Evolutionary conservation across 1,140 invertebrate genomes (phyloP).

Genomic region (Dendrolimus kikuchii): DNA sequence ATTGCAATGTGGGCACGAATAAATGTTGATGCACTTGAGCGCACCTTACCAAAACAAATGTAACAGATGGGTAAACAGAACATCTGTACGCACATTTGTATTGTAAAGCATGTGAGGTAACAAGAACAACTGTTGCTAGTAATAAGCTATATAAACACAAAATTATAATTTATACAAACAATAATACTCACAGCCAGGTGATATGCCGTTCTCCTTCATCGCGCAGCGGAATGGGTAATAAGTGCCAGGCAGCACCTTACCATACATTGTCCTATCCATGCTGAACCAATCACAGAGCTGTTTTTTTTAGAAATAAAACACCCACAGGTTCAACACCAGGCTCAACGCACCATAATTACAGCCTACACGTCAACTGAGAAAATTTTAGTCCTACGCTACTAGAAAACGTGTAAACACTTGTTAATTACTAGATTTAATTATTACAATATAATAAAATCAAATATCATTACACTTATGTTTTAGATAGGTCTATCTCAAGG

Average conservation of each 20-base stretch:
- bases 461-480: slow-evolving; percentile 1
- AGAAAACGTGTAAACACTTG: slow-evolving; percentile 22
- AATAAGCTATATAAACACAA: slow-evolving; percentile 7
- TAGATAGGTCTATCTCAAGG: slow-evolving; percentile 24
- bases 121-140: slow-evolving; percentile 28
- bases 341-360: slow-evolving; percentile 60
- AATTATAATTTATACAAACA: slow-evolving; percentile 16
- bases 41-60: slow-evolving; percentile 45
- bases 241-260: slow-evolving; percentile 83
- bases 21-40: slow-evolving; percentile 25
- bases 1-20: slow-evolving; percentile 17
- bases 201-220: slow-evolving; percentile 82
- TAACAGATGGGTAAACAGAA: slow-evolving; percentile 4
- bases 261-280: slow-evolving; percentile 91
- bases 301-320: slow-evolving; percentile 51
- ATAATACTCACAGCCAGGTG: slow-evolving; percentile 86
- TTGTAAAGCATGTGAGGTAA: slow-evolving; percentile 8
- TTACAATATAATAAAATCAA: slow-evolving; percentile 7
- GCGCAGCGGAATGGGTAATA: slow-evolving; percentile 87
- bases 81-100: slow-evolving; percentile 2
- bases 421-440: slow-evolving; percentile 3
- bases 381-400: slow-evolving; percentile 31
- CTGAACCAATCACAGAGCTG: slow-evolving; percentile 44
- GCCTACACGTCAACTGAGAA: slow-evolving; percentile 41
- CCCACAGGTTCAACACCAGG: slow-evolving; percentile 50